Base-by-base conservation (phyloP, 1,140 invertebrate genomes). In the Drosophila subpulchrella region DNA sequence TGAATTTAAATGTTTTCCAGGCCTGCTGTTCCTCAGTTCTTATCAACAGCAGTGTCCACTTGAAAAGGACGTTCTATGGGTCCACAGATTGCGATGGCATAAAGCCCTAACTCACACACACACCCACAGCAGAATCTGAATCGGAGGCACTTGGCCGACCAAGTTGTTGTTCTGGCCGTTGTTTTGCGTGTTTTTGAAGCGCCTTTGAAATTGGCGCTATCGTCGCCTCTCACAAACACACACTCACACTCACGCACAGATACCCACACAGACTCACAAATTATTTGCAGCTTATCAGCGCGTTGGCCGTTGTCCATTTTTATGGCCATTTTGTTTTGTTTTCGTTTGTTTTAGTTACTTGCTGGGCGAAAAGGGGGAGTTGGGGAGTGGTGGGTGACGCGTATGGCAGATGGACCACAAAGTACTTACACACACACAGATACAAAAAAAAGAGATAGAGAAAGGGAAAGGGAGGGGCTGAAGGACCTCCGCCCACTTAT, bases 211-310 rank as follows among this genome's bases (percentile, higher is more conserved):
- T 73, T 83, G 75, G 61, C 46, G 65, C 75, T 72, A 68, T 86
- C 78, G 83, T 78, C 66, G 15, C 36, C 44, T 46, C 47, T 38
- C 30, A 42, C 57, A 42, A 36, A 20, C 17, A 54, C 24, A 54
- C 8, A 42, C 17, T 50, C 41, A n/a, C 50, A 50, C 11, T 59
- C 54, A 57, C 55, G 32, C 20, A 54, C 8, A 53, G 10, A 30
- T 3, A 58, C 6, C 13, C 46, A 59, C 44, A 59, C 51, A 46
- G 66, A 59, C 67, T 66, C 78, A 88, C 83, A 88, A 88, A 88
- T 88, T 88, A 88, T 88, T 88, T 88, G 79, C 83, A 88, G 83
- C 83, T 88, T 88, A 88, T 88, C 83, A 83, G 80, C 83, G 83
- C 84, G 76, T 65, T 65, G 68, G 84, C 83, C 78, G 79, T 83